Percentiles rank a stretch among this genome's conserved stretches.
Evolutionary conservation across 2,113 vertebrate genomes (phyloP).

Genomic region (Thamnophis sirtalis): DNA sequence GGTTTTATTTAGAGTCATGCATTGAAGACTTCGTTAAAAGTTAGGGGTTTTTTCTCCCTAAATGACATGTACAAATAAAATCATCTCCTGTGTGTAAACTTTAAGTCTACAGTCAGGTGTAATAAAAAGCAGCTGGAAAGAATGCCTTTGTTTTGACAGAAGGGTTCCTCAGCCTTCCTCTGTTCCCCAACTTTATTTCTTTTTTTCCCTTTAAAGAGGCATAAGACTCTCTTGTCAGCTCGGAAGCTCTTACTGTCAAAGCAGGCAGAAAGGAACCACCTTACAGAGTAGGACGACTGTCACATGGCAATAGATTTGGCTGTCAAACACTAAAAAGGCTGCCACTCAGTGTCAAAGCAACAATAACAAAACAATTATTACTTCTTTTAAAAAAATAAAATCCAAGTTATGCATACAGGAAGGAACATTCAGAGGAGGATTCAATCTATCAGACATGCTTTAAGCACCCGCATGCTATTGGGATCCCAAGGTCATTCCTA

Average conservation of each 20-base stretch:
- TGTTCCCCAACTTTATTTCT: slow-evolving; percentile 63
- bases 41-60: slow-evolving; percentile 8
- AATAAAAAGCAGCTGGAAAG: slow-evolving; percentile 52
- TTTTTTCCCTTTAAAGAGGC: slow-evolving; percentile 60
- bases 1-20: slow-evolving; percentile 23
- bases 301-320: slow-evolving; percentile 69
- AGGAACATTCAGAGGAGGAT: slow-evolving; percentile 44
- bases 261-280: slow-evolving; percentile 67
- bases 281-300: slow-evolving; percentile 58
- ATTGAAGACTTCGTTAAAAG: slow-evolving; percentile 39
- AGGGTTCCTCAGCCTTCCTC: slow-evolving; percentile 42
- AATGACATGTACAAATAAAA: slow-evolving; percentile 51
- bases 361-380: slow-evolving; percentile 76
- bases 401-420: slow-evolving; percentile 61
- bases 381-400: slow-evolving; percentile 45
- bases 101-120: slow-evolving; percentile 47
- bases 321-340: slow-evolving; percentile 71
- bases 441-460: neutral
- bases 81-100: slow-evolving; percentile 39
- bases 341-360: slow-evolving; percentile 73
- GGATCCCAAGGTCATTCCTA: neutral
- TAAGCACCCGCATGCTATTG: neutral
- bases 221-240: slow-evolving; percentile 68
- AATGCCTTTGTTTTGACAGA: slow-evolving; percentile 72
- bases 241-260: slow-evolving; percentile 76